These are phyloP conservation scores for Pholis gunnellus DNA, from an alignment of 2,113 vertebrate genomes.

Conservation along the genomic window DNA sequence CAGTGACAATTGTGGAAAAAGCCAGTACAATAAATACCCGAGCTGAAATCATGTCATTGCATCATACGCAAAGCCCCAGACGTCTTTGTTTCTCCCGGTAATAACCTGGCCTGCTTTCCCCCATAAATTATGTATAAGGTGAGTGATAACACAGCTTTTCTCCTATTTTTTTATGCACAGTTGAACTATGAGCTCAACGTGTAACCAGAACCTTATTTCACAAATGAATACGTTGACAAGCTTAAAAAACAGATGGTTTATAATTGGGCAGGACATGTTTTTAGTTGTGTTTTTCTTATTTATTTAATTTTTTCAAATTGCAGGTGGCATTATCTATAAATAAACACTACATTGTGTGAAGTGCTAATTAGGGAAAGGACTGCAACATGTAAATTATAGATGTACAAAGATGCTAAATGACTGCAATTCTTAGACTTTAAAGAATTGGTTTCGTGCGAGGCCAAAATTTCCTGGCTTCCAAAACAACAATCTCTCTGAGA, in stretches of 20 bases:
- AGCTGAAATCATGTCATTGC: slow-evolving; percentile 28
- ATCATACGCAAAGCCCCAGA: slow-evolving; percentile 5
- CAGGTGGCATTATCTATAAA: neutral
- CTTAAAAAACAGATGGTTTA: slow-evolving; percentile 15
- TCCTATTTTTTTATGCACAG: slow-evolving; percentile 1
- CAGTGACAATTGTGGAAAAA: slow-evolving; percentile 42
- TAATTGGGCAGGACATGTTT: neutral
- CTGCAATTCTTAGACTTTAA: neutral
- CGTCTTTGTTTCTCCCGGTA: slow-evolving; percentile 37
- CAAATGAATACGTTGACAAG: neutral
- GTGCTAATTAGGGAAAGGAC: neutral
- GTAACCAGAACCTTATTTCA: neutral
- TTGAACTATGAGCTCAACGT: slow-evolving; percentile 7
- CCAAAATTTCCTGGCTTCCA: neutral
- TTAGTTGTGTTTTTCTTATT: neutral
- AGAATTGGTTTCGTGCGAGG: neutral
- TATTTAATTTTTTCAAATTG: neutral
- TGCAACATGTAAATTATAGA: neutral
- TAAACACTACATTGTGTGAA: neutral
- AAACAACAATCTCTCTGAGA: neutral
- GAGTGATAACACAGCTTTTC: slow-evolving; percentile 2
- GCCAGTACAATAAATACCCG: slow-evolving; percentile 34
- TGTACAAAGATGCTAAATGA: neutral
- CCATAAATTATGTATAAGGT: slow-evolving; percentile 27
- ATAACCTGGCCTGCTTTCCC: slow-evolving; percentile 21